phyloP scores from a whole-genome alignment of 2,113 vertebrate genomes.

The Promerops cafer region DNA sequence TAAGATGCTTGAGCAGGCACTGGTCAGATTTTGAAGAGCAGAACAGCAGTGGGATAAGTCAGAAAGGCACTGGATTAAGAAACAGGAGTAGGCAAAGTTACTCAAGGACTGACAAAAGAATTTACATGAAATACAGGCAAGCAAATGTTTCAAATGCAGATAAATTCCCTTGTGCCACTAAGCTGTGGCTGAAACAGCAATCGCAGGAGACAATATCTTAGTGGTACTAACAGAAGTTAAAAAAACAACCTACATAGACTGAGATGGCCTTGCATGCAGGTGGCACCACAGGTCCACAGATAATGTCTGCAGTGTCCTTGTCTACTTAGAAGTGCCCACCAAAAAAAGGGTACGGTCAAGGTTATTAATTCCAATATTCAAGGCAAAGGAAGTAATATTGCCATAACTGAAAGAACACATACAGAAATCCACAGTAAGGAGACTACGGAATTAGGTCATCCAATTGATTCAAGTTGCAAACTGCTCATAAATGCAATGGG shows the following conservation, averaged over 20 bases:
- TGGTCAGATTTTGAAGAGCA: not conserved
- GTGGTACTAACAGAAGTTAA: not conserved
- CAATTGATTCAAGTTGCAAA: not conserved
- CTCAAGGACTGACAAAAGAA: not conserved
- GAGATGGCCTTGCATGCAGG: not conserved
- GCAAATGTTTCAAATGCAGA: not conserved
- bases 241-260: not conserved
- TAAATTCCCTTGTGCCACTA: not conserved
- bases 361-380: not conserved
- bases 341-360: too few species aligned
- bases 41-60: not conserved
- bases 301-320: not conserved
- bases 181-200: not conserved
- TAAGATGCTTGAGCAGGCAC: too few species aligned
- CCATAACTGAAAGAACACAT: not conserved
- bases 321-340: rapidly evolving
- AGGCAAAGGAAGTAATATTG: not conserved
- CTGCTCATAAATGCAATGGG: slow-evolving; percentile 6
- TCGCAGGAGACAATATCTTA: not conserved
- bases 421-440: not conserved
- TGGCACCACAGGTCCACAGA: not conserved
- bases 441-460: not conserved
- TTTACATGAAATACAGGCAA: not conserved
- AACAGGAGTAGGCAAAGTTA: not conserved
- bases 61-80: not conserved